Base-by-base conservation (phyloP, 2,888 invertebrate species). In the Hofmannophila pseudospretella region DNA sequence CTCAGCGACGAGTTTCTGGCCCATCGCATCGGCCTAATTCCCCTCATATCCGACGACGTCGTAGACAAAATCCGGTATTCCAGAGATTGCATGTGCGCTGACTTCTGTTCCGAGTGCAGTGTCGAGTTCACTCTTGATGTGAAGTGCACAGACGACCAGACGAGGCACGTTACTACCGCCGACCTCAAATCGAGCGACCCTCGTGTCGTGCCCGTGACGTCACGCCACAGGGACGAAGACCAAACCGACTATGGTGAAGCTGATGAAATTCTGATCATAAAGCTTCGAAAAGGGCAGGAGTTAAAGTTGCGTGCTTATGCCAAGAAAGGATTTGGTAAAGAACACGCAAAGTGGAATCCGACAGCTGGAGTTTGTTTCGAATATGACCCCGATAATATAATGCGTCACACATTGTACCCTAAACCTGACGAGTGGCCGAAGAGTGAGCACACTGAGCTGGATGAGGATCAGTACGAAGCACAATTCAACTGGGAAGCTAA, bases 261-360 rank as follows among this genome's bases (percentile, higher is more conserved):
- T 11, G 97, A 98, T 77, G 97, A 97, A 90, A 92, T 91, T 51
- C 69, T 93, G 30, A 91, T 93, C 9, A 92, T 93, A 3, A 93
- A 93, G 62, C 70, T 93, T 41, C 89, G 92, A 32, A 92, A 92
- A 69, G 92, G 98, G 0, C 99, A 99, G 71, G 98, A 98, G 70
- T 75, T 99, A 26, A 98, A 97, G 71, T 84, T 99, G 39, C 89
- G 95, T 55, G 99, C 98, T 1, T 99, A 96, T 85, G 99, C 99
- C 0, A 97, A 98, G 61, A 99, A 99, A 87, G 91, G 91, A 5
- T 97, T 97, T 85, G 97, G 98, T 0, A 99, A 99, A 68, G 99
- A 99, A 71, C 99, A 99, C 85, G 99, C 99, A 0, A 99, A 99
- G 77, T 99, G 99, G 99, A 99, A 99, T 85, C 99, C 99, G 2